Evolutionary conservation across 2,113 vertebrate species (phyloP), one percentile per base, ranked within the genome.

Genomic region (Coturnix japonica): DNA sequence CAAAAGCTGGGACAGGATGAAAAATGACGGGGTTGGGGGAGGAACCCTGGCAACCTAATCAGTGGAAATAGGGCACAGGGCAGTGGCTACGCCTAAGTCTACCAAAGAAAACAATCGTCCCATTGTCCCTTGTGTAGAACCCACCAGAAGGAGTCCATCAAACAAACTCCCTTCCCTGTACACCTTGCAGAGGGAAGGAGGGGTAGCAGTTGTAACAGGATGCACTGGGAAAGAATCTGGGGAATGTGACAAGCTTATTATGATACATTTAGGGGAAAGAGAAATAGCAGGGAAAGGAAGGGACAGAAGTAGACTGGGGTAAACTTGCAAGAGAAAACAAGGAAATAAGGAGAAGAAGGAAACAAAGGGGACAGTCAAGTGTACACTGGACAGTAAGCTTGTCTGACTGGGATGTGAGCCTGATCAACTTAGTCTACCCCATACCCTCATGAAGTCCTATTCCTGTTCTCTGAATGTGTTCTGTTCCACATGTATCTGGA

Each of bases 81-180:
- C 80, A 59, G 0, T 0, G 2, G 9, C 17, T 57, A 22, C 0
- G 0, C 11, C 26, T 13, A 23, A 17, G 30, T 30, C 39, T 56
- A 6, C 17, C 13, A 59, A 54, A 78, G 39, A 44, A 65, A 65
- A 74, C 16, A 72, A n/a, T 28, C 35, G 67, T 18, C 65, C 3
- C 25, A 30, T 6, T 30, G 33, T 61, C 35, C 25, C 71, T 63
- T 2, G 0, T 17, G n/a, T 23, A 16, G 2, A 80, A 71, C 7
- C 7, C 41, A 51, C 6, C 13, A 35, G 41, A 16, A 61, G 31
- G 9, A 72, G 41, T 12, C 35, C 67, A 31, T 16, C 12, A 31
- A 57, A 26, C 6, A 41, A 73, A 59, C 2, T 6, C 15, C 23
- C 5, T 26, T 76, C 12, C 44, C 13, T 44, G 7, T 15, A 19